A percentile compares a stretch with the other conserved stretches of the same genome.
phyloP scores from a whole-genome alignment of 1,140 invertebrate genomes.

The Medauroidea extradentata region DNA sequence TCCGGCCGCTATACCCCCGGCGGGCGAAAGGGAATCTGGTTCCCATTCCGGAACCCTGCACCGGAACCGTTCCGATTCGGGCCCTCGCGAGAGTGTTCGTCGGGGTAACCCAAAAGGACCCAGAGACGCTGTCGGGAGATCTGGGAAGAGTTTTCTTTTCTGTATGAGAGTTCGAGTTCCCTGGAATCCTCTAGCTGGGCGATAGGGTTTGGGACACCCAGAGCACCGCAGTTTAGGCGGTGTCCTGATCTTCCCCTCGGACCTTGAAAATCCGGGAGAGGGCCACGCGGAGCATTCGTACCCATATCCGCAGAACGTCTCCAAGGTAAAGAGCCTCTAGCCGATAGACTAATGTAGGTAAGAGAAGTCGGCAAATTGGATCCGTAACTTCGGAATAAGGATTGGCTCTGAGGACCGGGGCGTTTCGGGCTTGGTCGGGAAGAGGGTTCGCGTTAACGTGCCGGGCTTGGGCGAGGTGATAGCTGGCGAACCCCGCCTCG shows the following conservation, averaged over 20 bases:
- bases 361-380: constrained; percentile 79
- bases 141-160: constrained; percentile 73
- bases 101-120: constrained; percentile 61
- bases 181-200: constrained; percentile 68
- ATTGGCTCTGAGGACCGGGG: constrained; percentile 45
- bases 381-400: constrained; percentile 77
- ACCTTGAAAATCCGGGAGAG: constrained; percentile 69
- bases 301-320: constrained; percentile 82
- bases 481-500: background rate
- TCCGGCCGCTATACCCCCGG: too few species aligned
- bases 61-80: constrained; percentile 60
- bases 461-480: constrained; percentile 38
- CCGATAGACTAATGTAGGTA: constrained; percentile 86
- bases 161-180: constrained; percentile 66
- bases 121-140: constrained; percentile 66
- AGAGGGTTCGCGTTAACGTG: constrained; percentile 38
- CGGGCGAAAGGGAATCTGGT: too few species aligned
- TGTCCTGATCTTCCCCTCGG: constrained; percentile 61
- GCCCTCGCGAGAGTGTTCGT: constrained; percentile 47
- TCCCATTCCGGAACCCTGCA: too few species aligned
- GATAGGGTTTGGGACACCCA: constrained; percentile 63
- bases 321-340: constrained; percentile 86
- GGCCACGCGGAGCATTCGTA: constrained; percentile 58
- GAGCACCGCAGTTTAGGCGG: constrained; percentile 65
- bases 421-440: constrained; percentile 49